Conservation (phyloP, 2,797 vertebrate genomes). For the Semaprochilodus insignis region DNA sequence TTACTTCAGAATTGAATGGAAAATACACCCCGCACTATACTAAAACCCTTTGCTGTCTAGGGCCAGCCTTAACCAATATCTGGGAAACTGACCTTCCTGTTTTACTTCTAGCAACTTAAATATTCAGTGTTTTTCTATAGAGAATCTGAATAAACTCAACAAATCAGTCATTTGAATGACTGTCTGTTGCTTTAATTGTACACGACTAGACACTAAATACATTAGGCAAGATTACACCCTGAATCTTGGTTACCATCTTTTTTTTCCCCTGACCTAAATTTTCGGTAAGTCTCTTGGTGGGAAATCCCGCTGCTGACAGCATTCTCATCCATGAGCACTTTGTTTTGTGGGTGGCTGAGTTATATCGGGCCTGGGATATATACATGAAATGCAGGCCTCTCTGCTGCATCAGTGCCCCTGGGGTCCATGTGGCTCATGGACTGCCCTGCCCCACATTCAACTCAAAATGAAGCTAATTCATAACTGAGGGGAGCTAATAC, state of each 20-base stretch:
- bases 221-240: too few relatives aligned
- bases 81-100: neutral
- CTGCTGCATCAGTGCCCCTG: slow-evolving; percentile 13
- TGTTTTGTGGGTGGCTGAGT: neutral
- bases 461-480: neutral
- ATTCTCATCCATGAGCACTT: slow-evolving; percentile 9
- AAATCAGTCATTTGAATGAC: neutral
- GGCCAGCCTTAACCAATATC: neutral
- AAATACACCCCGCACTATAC: neutral
- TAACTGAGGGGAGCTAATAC: neutral
- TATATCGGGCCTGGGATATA: slow-evolving; percentile 34
- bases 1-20: neutral
- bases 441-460: slow-evolving; percentile 27
- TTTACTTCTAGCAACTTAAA: neutral
- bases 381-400: slow-evolving; percentile 2
- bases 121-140: neutral
- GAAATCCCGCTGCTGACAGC: slow-evolving; percentile 37
- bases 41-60: neutral
- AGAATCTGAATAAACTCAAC: neutral
- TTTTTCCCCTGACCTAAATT: slow-evolving; percentile 34
- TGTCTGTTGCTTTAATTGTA: neutral
- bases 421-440: slow-evolving; percentile 17
- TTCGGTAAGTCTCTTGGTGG: slow-evolving; percentile 7
- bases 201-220: neutral
- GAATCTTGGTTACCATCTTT: neutral